Evolutionary conservation across 2,888 invertebrate genomes (phyloP), one percentile per base, ranked within the genome.

Genomic region (Drosophila conformis): DNA sequence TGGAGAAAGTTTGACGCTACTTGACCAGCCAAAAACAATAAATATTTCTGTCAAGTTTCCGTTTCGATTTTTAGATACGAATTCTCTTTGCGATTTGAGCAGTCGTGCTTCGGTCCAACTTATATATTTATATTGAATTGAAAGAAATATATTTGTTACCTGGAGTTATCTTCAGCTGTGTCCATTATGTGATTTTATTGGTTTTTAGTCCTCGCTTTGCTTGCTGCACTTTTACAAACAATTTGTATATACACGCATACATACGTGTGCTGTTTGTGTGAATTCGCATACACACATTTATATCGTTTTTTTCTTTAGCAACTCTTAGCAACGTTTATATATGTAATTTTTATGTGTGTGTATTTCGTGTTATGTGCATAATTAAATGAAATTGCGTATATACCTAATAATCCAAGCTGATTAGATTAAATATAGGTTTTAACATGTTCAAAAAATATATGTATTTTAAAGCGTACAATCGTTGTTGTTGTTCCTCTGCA

Each of bases 131-230:
- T 31, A 33, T 27, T 27, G 11, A n/a, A 25, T 25, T 25, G 1
- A 36, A 18, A 7, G 10, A 8, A 51, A 33, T 25, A 21, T 29
- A 31, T 25, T 1, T 33, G 52, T 72, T 67, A 76, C 75, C 76
- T 76, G 29, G 72, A 38, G 35, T 61, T 72, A 61, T 63, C 59
- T 21, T 56, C 48, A 49, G 29, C 29, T 53, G 46, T 53, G 27
- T 76, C 72, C 76, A 76, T 76, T 35, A 71, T 76, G 42, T 18
- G 25, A 49, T 2, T 21, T 58, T 27, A 35, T 33, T 46, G 21
- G n/a, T 10, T 15, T 49, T 15, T 62, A 18, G 40, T 65, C 33
- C 31, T 57, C 40, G 33, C 18, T 53, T 48, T 48, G 25, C 38
- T 53, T 29, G 36, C 53, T 67, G 33, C 42, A 57, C 54, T 48